These are phyloP conservation scores for Rhagologus leucostigma DNA, from an alignment of 2,113 vertebrate genomes.

Conservation along the genomic window DNA sequence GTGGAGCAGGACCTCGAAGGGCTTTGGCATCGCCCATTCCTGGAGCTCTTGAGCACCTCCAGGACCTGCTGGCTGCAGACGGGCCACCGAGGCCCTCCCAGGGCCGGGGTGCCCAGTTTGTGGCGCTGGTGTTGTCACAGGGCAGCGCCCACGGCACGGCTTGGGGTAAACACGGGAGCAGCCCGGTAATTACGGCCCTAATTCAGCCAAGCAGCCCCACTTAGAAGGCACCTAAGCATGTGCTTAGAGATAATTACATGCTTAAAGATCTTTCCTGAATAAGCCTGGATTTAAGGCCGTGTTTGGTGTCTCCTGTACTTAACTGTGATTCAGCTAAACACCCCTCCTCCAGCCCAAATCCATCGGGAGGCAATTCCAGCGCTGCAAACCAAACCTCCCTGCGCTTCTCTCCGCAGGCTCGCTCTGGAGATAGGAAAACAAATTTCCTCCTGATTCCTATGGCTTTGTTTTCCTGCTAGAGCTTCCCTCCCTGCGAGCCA, in stretches of 20 bases:
- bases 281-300: neutral
- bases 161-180: neutral
- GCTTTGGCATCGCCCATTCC: accelerated
- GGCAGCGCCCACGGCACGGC: neutral
- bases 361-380: neutral
- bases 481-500: neutral
- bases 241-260: neutral
- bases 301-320: neutral
- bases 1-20: neutral
- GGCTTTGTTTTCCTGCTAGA: neutral
- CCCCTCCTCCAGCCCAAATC: neutral
- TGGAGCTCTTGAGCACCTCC: neutral
- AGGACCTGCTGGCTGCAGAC: neutral
- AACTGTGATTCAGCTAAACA: neutral
- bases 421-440: neutral
- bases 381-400: accelerated
- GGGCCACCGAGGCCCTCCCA: neutral
- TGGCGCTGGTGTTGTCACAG: accelerated
- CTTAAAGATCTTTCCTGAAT: neutral
- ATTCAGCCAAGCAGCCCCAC: neutral
- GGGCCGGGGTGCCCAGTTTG: accelerated
- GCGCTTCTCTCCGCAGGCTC: neutral
- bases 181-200: neutral
- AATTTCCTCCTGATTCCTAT: neutral
- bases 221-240: neutral